Evolutionary conservation across 2,113 vertebrate genomes (phyloP).

Genomic region (Pseudorhombus dupliciocellatus): DNA sequence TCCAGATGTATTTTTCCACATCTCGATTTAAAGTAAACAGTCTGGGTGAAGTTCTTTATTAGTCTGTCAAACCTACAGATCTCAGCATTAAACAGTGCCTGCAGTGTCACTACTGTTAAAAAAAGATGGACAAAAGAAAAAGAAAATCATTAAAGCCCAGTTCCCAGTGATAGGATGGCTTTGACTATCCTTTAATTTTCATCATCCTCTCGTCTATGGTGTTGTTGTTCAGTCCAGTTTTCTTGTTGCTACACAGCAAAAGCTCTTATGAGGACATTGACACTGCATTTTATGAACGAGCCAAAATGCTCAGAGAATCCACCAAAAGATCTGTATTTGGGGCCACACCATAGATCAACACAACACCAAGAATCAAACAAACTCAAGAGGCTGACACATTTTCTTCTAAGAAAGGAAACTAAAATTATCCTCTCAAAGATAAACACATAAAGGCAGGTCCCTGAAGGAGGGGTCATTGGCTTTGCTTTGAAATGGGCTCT

Average conservation of each 20-base stretch:
- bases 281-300: not conserved
- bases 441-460: conserved; percentile 5
- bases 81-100: not conserved
- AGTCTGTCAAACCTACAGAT: not conserved
- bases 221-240: not conserved
- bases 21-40: too few relatives aligned
- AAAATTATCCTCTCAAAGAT: not conserved
- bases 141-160: not conserved
- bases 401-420: not conserved
- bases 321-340: not conserved
- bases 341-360: not conserved
- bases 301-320: not conserved
- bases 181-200: not conserved
- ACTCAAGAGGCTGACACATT: not conserved
- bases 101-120: not conserved
- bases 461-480: not conserved
- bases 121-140: not conserved
- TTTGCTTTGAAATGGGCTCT: not conserved
- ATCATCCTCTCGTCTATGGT: not conserved
- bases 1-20: too few relatives aligned
- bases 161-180: not conserved
- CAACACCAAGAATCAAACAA: conserved; percentile 1
- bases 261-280: not conserved
- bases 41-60: too few relatives aligned
- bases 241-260: not conserved